Conservation (phyloP, 2,888 invertebrate genomes). For the Hirtodrosophila duncani region DNA sequence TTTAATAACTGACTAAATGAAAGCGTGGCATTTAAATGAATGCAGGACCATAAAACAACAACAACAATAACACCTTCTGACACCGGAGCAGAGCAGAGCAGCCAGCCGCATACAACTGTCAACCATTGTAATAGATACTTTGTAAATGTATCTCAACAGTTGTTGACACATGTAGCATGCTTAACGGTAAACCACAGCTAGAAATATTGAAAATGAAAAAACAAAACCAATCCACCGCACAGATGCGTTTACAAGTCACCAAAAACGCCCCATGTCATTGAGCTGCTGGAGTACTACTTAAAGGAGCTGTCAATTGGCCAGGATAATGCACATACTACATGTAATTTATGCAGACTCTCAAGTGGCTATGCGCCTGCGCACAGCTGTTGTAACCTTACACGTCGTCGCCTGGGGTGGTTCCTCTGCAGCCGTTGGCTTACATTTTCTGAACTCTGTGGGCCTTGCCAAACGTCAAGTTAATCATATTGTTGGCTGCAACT, state of each 20-base stretch:
- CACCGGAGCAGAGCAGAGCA: conserved; percentile 9
- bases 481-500: conserved; percentile 67
- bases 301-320: conserved; percentile 57
- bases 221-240: conserved; percentile 10
- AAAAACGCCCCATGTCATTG: conserved; percentile 39
- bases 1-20: conserved; percentile 56
- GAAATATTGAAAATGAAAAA: conserved; percentile 8
- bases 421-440: conserved; percentile 6
- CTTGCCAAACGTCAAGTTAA: conserved; percentile 46
- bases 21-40: conserved; percentile 17
- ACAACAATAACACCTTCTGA: neutral
- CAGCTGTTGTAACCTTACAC: conserved; percentile 58
- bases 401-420: conserved; percentile 10
- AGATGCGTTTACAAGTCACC: conserved; percentile 53
- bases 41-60: conserved; percentile 9
- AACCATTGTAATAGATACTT: conserved; percentile 28
- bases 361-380: conserved; percentile 46
- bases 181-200: conserved; percentile 40
- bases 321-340: conserved; percentile 38
- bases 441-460: conserved; percentile 32
- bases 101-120: conserved; percentile 43
- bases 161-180: conserved; percentile 57
- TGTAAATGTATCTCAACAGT: conserved; percentile 29
- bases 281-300: conserved; percentile 38
- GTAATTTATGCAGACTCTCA: conserved; percentile 57